Evolutionary conservation across 30 jellyfish, hydroid and myxozoan genomes (phyloP).

Genomic region (Turritopsis dohrnii): DNA sequence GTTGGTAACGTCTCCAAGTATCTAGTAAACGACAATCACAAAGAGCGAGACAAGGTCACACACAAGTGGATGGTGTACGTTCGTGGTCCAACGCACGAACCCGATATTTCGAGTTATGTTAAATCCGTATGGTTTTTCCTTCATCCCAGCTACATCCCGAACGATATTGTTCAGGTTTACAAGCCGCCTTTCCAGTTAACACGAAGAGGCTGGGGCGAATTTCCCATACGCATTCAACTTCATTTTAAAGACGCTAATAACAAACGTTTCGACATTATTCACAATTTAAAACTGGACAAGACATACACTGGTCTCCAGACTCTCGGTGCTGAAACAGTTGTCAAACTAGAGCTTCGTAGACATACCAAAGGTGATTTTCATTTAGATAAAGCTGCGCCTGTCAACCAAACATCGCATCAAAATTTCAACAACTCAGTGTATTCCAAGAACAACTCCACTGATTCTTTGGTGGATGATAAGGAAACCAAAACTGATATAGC

Average conservation of each 20-base stretch:
- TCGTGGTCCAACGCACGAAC: constrained; percentile 70
- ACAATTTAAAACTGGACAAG: constrained; percentile 74
- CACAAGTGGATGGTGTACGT: constrained; percentile 98
- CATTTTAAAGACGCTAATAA: constrained; percentile 72
- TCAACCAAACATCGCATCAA: background rate
- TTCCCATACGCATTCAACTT: constrained; percentile 91
- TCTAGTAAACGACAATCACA: constrained; percentile 65
- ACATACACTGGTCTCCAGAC: constrained; percentile 97
- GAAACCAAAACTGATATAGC: background rate
- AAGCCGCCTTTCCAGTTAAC: constrained; percentile 91
- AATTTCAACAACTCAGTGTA: background rate
- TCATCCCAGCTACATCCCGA: constrained; percentile 97
- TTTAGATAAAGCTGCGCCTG: background rate
- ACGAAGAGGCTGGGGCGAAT: constrained; percentile 98
- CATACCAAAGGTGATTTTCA: constrained; percentile 38
- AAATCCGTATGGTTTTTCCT: constrained; percentile 77
- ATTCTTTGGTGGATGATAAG: background rate
- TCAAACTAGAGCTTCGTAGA: constrained; percentile 67
- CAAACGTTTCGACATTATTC: constrained; percentile 84
- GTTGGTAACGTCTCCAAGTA: constrained; percentile 93
- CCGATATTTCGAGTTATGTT: constrained; percentile 49
- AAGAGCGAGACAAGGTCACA: constrained; percentile 80
- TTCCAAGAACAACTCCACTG: background rate
- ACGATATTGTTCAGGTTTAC: constrained; percentile 70
- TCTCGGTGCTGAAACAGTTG: constrained; percentile 85